These are phyloP conservation scores for Pseudolaguvia tuberculata DNA, from an alignment of 2,113 vertebrate species.

Conservation along the genomic window DNA sequence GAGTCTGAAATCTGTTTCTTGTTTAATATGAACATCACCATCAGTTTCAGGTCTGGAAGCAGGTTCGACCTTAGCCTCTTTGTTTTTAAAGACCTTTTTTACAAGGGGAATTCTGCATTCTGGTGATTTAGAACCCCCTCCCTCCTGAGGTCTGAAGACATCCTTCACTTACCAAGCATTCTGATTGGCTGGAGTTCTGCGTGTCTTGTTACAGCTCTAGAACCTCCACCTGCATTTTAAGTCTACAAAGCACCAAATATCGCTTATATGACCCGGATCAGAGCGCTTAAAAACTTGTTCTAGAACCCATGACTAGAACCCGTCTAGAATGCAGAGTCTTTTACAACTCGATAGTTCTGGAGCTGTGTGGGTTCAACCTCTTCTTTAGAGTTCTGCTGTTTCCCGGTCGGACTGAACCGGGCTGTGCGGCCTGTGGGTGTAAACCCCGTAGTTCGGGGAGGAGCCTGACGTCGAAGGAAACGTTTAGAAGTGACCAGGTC, in stretches of 20 bases:
- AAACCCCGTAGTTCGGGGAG: slow-evolving; percentile 48
- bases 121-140: too few relatives aligned
- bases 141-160: neutral
- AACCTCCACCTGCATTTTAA: neutral
- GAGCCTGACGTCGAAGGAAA: slow-evolving; percentile 68
- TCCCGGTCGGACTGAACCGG: slow-evolving; percentile 67
- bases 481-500: slow-evolving; percentile 85
- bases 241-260: neutral
- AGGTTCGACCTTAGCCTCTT: neutral
- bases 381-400: slow-evolving; percentile 56
- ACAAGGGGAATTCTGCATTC: neutral
- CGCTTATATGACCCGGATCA: neutral
- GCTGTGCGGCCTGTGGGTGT: slow-evolving; percentile 65
- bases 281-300: neutral
- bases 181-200: neutral
- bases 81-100: neutral
- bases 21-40: neutral
- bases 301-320: neutral
- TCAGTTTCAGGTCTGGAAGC: neutral
- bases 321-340: slow-evolving; percentile 33
- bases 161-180: neutral
- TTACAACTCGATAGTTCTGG: slow-evolving; percentile 65
- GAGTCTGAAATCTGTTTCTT: neutral
- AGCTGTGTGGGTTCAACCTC: slow-evolving; percentile 63
- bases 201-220: neutral